Evolutionary conservation across 2,113 vertebrate genomes (phyloP).

Genomic region (Salvelinus sp.): DNA sequence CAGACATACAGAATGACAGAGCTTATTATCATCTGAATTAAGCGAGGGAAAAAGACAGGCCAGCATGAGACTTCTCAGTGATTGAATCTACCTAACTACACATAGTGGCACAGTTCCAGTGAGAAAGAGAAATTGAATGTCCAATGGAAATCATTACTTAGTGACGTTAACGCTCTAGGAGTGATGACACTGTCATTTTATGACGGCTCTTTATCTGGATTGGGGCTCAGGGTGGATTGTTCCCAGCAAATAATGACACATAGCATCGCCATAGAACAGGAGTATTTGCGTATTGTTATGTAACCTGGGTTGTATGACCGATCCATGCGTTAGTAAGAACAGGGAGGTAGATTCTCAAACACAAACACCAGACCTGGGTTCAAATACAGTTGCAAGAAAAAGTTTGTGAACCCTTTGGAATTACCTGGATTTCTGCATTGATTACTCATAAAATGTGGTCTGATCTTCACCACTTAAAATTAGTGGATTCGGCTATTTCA

Average conservation of each 20-base stretch:
- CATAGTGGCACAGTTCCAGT: no score
- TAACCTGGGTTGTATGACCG: conserved; percentile 16
- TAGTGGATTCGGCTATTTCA: no score
- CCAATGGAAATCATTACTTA: conserved; percentile 62
- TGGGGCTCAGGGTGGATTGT: conserved; percentile 47
- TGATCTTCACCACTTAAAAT: no score
- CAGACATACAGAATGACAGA: background rate
- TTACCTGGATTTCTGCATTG: no score
- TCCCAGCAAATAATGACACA: conserved; percentile 49
- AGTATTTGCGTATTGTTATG: conserved; percentile 23
- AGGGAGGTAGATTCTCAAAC: background rate
- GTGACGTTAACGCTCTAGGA: conserved; percentile 51
- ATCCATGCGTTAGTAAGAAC: background rate
- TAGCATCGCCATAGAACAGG: conserved; percentile 14
- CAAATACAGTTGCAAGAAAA: no score
- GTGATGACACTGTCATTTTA: conserved; percentile 66
- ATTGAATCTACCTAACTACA: no score
- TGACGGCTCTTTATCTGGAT: conserved; percentile 61
- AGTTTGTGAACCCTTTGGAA: no score
- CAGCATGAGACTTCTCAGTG: background rate
- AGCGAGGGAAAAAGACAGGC: conserved; percentile 1
- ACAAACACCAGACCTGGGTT: background rate
- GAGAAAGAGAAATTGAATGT: conserved; percentile 25
- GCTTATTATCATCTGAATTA: conserved; percentile 36
- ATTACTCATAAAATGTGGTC: no score